Evolutionary conservation across 2,113 vertebrate species (phyloP), one percentile per base, ranked within the genome.

Genomic region (Lichenostomus cassidix): DNA sequence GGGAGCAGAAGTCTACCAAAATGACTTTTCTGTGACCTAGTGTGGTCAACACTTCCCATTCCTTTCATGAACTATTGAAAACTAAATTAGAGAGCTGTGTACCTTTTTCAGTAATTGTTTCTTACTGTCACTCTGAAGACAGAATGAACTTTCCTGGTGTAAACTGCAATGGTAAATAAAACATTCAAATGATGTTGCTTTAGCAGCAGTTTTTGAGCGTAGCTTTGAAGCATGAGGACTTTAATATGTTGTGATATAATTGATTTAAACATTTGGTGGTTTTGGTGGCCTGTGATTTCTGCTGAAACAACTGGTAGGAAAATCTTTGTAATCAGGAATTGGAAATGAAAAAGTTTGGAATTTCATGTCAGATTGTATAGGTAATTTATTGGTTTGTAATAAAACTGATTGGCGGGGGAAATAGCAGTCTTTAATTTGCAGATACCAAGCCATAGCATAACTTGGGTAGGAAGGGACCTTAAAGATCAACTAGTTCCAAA

Each of bases 1-100:
- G 27, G 89, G 94, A 95, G 96, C 93, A 98, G 97, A 95, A 96
- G 91, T 89, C 97, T 97, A 79, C 59, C 15, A 80, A 97, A 95
- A 97, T 90, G 64, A 92, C 89, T 97, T 96, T 88, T 97, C 95
- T 95, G 67, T 97, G 95, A 98, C 97, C 97, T 98, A 90, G 81
- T 94, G 92, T 93, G 89, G 63, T 35, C 87, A 78, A 93, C 86
- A 25, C 42, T 55, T 93, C 80, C 93, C 91, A 58, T 71, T 91
- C 65, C 56, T 52, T 92, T 97, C 42, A 65, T 90, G 73, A 62
- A 6, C 76, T 94, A 35, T 59, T 83, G 87, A 91, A 95, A 95
- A 46, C 39, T 80, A 87, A 96, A 86, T 92, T 76, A 97, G 74
- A 93, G 77, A 94, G 56, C 46, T 55, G 39, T n/a, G 37, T 39